A percentile compares a stretch with the other conserved stretches of the same genome.
These are phyloP conservation scores for Cryptomyrus ogoouensis DNA, from an alignment of 2,113 vertebrate genomes.

Conservation along the genomic window DNA sequence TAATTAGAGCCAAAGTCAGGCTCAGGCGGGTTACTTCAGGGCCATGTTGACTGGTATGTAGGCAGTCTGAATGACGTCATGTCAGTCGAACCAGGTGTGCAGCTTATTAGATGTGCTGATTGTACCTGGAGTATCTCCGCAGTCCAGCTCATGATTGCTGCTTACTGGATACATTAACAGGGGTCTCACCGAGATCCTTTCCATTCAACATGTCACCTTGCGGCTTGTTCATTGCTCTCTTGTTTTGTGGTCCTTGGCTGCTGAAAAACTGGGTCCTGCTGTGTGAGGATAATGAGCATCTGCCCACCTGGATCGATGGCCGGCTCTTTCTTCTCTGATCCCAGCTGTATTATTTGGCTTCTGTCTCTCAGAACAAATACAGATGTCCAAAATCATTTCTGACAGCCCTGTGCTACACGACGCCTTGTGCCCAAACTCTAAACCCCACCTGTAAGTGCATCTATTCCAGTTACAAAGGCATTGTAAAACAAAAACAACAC, in stretches of 20 bases:
- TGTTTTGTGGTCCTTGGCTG: neutral
- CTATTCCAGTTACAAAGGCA: neutral
- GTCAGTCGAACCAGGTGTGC: neutral
- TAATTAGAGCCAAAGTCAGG: neutral
- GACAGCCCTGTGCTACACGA: neutral
- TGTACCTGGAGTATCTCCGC: neutral
- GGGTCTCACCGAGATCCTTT: neutral
- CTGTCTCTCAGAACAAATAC: neutral
- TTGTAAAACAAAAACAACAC: neutral
- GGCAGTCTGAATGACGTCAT: neutral
- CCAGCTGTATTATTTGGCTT: slow-evolving; percentile 3
- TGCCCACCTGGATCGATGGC: neutral
- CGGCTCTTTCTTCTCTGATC: neutral
- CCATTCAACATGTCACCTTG: neutral
- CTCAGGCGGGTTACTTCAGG: neutral
- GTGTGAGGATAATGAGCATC: slow-evolving; percentile 1
- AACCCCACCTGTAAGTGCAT: neutral
- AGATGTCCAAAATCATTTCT: slow-evolving; percentile 1
- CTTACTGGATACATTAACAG: neutral
- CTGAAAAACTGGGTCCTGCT: neutral
- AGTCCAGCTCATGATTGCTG: neutral
- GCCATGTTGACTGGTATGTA: neutral
- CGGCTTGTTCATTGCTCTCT: neutral
- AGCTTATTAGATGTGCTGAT: neutral
- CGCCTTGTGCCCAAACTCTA: neutral